Evolutionary conservation across 2,888 invertebrate genomes (phyloP), one percentile per base, ranked within the genome.

Genomic region (Papilio protenor): DNA sequence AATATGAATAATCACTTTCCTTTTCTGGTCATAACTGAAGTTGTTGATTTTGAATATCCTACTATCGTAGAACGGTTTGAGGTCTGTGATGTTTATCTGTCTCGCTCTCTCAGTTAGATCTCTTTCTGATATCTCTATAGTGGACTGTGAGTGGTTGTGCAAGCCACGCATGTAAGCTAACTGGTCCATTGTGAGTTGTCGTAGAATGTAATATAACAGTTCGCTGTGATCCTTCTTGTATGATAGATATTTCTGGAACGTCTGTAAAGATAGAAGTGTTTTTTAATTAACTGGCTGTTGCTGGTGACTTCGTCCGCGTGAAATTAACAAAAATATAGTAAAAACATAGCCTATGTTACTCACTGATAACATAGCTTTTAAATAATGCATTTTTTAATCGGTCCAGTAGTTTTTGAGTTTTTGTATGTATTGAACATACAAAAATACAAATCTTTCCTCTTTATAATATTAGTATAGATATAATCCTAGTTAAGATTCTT

Each of bases 221-320:
- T 99, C 99, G 85, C 98, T 98, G 95, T 99, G 98, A 91, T 99
- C 99, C 86, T 98, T 98, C 88, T 98, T 98, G 96, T 97, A 99
- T 0, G 98, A 95, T 71, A 99, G 94, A 93, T 99, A 99, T 83
- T 98, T 97, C 85, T 98, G 97, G 96, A 99, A 99, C 84, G 97
- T 97, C 97, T 98, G 95, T 8, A 95, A n/a, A 23, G 49, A 49
- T 52, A 23, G n/a, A 21, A 12, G 33, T 16, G 8, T 18, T 33
- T 27, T 61, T 8, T 33, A 64, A 64, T 16, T 33, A 10, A 10
- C n/a, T 55, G 8, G 40, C 5, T 40, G 40, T 8, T 40, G 40
- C 40, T 40, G 6, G 40, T 5, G 40, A 40, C 40, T 40, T 40
- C 40, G 8, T 40, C 40, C 40, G 33, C 33, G 33, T 33, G 33